Evolutionary conservation across 2,113 vertebrate genomes (phyloP).

Genomic region (Amblyornis subalaris): DNA sequence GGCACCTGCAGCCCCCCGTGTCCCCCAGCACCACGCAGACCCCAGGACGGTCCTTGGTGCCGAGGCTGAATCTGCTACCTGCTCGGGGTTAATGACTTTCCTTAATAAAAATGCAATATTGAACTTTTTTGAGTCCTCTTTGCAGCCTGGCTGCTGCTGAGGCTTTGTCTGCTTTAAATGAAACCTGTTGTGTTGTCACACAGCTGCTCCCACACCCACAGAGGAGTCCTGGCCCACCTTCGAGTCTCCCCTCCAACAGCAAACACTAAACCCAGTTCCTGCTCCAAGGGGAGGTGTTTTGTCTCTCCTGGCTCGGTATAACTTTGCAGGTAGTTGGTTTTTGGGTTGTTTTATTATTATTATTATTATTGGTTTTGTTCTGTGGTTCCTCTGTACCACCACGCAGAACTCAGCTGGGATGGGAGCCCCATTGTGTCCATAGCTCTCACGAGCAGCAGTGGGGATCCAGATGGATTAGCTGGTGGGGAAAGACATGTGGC

Average conservation of each 20-base stretch:
- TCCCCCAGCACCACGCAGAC: background rate
- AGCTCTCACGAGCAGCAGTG: background rate
- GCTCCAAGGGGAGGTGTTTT: background rate
- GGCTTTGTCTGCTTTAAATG: background rate
- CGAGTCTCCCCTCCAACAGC: background rate
- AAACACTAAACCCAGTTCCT: background rate
- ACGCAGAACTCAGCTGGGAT: background rate
- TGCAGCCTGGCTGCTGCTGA: background rate
- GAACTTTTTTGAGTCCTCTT: background rate
- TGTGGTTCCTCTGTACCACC: background rate
- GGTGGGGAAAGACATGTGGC: background rate
- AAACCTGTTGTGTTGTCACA: background rate
- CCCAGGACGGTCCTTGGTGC: background rate
- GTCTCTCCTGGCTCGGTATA: background rate
- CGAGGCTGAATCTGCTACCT: fast-evolving
- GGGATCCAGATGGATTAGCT: background rate
- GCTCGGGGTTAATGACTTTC: background rate
- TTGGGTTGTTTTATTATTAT: fast-evolving
- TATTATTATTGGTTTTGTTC: background rate
- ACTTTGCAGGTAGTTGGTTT: background rate
- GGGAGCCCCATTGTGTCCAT: background rate
- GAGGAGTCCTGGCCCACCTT: fast-evolving
- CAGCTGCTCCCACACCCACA: fast-evolving
- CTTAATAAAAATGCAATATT: background rate
- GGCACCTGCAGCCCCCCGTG: fast-evolving